These are phyloP conservation scores for Galaxea fascicularis DNA, from an alignment of 92 coral and sea anemone species.

Conservation along the genomic window DNA sequence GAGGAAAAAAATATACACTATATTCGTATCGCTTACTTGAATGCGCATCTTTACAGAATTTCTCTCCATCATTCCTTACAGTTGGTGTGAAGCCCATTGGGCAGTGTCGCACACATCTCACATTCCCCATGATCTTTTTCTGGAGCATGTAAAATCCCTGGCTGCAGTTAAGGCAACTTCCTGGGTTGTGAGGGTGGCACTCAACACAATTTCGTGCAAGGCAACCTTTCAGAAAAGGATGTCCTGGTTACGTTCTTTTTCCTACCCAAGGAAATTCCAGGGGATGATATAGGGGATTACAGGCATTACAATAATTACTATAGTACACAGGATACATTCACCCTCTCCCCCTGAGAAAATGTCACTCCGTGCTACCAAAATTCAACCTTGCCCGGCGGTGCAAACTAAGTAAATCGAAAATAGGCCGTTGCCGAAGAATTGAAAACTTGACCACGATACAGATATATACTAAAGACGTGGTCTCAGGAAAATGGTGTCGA, in stretches of 20 bases:
- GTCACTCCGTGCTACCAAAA: background rate
- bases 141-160: slow-evolving; percentile 52
- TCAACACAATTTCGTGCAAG: slow-evolving; percentile 53
- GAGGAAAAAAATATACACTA: too few species aligned
- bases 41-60: slow-evolving; percentile 36
- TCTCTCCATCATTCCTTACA: slow-evolving; percentile 25
- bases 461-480: background rate
- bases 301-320: too few species aligned
- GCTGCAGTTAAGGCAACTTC: slow-evolving; percentile 59
- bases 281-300: background rate
- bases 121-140: slow-evolving; percentile 54
- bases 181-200: slow-evolving; percentile 61
- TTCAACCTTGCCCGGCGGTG: background rate
- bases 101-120: slow-evolving; percentile 64
- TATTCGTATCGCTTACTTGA: slow-evolving; percentile 5
- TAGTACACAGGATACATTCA: too few species aligned
- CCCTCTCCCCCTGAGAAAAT: too few species aligned
- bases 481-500: background rate
- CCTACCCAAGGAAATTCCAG: background rate
- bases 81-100: slow-evolving; percentile 42
- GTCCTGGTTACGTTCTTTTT: background rate
- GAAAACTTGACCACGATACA: background rate
- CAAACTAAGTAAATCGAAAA: too few species aligned
- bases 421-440: background rate
- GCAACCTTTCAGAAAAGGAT: slow-evolving; percentile 39